Evolutionary conservation across 2,888 invertebrate species (phyloP).

Genomic region (Dolomedes plantarius): DNA sequence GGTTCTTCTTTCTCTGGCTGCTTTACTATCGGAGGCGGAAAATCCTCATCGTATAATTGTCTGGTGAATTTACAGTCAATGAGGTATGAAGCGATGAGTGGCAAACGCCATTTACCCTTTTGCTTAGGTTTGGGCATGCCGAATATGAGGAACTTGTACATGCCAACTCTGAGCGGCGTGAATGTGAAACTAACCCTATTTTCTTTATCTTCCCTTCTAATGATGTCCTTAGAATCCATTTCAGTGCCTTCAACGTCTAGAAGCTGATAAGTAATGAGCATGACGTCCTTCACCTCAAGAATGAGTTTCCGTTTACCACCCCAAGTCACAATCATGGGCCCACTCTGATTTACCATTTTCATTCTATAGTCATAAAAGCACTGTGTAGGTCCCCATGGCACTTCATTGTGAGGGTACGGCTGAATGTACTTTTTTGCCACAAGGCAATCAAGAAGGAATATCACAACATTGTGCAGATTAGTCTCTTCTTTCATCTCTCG

Average conservation of each 20-base stretch:
- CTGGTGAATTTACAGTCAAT: constrained; percentile 74
- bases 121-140: constrained; percentile 74
- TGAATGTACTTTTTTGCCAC: constrained; percentile 74
- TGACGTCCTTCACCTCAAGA: constrained; percentile 72
- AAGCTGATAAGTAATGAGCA: constrained; percentile 73
- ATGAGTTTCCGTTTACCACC: constrained; percentile 74
- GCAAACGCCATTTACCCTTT: constrained; percentile 74
- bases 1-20: constrained; percentile 57
- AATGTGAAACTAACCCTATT: constrained; percentile 73
- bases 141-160: constrained; percentile 74
- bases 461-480: constrained; percentile 74
- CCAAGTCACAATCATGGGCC: constrained; percentile 75
- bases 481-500: constrained; percentile 74
- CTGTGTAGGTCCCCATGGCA: constrained; percentile 76
- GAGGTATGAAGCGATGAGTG: constrained; percentile 74
- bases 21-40: constrained; percentile 59
- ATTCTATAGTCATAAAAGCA: constrained; percentile 75
- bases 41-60: constrained; percentile 68
- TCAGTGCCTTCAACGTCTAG: constrained; percentile 73
- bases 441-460: constrained; percentile 74
- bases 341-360: constrained; percentile 74
- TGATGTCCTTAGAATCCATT: constrained; percentile 73
- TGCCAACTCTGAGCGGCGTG: constrained; percentile 73
- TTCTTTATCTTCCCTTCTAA: constrained; percentile 73
- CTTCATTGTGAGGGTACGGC: constrained; percentile 74